Base-by-base conservation (phyloP, 1,140 invertebrate species). In the Vollenhovia emeryi region DNA sequence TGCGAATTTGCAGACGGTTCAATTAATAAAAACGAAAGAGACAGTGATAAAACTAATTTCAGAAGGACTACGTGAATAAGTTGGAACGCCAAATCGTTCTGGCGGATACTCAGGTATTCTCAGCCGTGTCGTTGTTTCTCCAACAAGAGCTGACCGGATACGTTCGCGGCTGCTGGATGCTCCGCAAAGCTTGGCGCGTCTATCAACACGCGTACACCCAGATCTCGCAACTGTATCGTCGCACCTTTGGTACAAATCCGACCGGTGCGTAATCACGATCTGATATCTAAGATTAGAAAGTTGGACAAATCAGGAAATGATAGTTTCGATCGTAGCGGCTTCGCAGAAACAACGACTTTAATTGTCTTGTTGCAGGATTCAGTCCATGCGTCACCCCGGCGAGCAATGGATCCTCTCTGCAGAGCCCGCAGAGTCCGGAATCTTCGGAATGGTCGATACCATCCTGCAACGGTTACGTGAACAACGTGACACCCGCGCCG, bases 161-260 rank as follows among this genome's bases (percentile, higher is more conserved):
- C 89, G 95, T 97, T 18, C 96, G 96, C 86, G 97, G 96, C 11
- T 97, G 97, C 7, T 97, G 97, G 97, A 95, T 96, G 83, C 93
- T 97, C 60, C 93, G 97, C 13, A 97, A 96, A 93, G 97, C 97
- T 0, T 97, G 97, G 96, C 96, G 97, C 90, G 95, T 97, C 82
- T 97, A 97, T 91, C 96, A 97, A 78, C 96, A 96, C 90, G 95
- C 96, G 11, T 96, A 97, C 87, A 95, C 95, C 68, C 96, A 97
- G 86, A 95, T 97, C 59, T 92, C 95, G 2, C 92, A 94, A 30
- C 84, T 97, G 0, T 96, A 97, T 86, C 91, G 94, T 48, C 93
- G 93, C 84, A 93, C 93, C 15, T 95, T 95, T 82, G 93, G 93
- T 60, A 88, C 71, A 27, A 90, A 74, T 87, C 91, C 93, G 7